A percentile compares a stretch with the other conserved stretches of the same genome.
Conservation (phyloP, 2,888 invertebrate genomes). For the Epistrophe grossulariae region DNA sequence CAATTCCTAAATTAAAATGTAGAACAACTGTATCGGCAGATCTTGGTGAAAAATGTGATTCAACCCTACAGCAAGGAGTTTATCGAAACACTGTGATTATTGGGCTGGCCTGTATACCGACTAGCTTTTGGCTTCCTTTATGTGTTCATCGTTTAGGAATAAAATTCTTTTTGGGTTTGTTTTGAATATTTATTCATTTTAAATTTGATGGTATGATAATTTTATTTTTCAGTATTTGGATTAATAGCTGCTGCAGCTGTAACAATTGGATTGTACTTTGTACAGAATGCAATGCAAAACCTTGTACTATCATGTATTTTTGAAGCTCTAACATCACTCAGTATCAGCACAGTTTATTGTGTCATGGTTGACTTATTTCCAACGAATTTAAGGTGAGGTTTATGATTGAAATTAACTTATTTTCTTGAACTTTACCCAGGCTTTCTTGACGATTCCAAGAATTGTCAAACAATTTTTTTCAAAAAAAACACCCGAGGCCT, state of each 20-base stretch:
- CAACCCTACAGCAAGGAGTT: conserved; percentile 88
- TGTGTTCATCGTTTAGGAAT: conserved; percentile 92
- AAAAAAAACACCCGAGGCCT: too few species aligned
- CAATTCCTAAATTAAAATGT: too few species aligned
- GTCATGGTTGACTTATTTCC: conserved; percentile 93
- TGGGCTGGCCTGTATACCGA: conserved; percentile 91
- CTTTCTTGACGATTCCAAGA: too few species aligned
- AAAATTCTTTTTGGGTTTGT: conserved; percentile 90
- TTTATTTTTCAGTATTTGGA: conserved; percentile 87
- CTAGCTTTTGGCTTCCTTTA: conserved; percentile 91
- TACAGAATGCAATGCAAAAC: conserved; percentile 89
- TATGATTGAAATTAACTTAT: neutral
- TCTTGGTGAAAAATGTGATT: conserved; percentile 84
- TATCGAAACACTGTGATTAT: conserved; percentile 91
- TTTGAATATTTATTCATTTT: neutral
- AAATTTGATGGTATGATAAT: conserved; percentile 79
- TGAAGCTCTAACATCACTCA: conserved; percentile 91
- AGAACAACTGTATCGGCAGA: conserved; percentile 49
- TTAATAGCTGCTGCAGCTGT: conserved; percentile 89
- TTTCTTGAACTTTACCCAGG: too few species aligned
- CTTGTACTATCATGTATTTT: conserved; percentile 91
- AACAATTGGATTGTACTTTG: conserved; percentile 90
- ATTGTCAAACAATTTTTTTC: too few species aligned
- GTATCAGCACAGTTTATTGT: conserved; percentile 92
- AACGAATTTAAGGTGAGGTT: conserved; percentile 89